Conservation (phyloP, 2,888 invertebrate species). For the Amblyjoppa fuscipennis region DNA sequence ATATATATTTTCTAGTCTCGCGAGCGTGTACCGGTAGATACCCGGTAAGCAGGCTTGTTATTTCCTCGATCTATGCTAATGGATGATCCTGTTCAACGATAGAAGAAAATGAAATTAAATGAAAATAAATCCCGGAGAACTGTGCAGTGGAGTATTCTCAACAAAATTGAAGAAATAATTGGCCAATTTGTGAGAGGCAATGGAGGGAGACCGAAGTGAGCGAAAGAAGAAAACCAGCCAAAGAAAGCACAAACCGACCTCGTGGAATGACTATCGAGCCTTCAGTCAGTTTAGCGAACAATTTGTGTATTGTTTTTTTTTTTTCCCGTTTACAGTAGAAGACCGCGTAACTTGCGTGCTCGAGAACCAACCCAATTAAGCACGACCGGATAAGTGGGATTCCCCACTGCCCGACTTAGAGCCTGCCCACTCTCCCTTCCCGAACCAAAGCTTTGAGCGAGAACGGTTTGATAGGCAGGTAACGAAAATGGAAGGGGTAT, state of each 20-base stretch:
- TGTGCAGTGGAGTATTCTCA: background rate
- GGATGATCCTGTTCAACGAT: constrained; percentile 12
- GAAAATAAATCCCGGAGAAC: background rate
- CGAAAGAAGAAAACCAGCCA: background rate
- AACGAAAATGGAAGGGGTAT: too few relatives aligned
- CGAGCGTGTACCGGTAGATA: background rate
- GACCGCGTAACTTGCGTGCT: background rate
- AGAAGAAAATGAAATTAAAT: background rate
- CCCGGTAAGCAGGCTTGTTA: constrained; percentile 18
- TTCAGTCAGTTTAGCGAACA: constrained; percentile 4
- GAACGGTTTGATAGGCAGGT: too few relatives aligned
- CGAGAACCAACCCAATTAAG: too few relatives aligned
- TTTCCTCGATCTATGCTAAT: constrained; percentile 22
- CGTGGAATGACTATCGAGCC: background rate
- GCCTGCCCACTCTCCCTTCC: too few relatives aligned
- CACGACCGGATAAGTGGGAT: too few relatives aligned
- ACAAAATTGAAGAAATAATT: constrained; percentile 48
- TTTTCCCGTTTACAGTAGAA: background rate
- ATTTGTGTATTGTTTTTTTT: background rate
- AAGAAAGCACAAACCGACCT: background rate
- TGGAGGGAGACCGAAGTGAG: background rate
- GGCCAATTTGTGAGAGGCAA: constrained; percentile 42
- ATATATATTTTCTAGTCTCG: background rate
- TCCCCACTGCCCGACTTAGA: too few relatives aligned
- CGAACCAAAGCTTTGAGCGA: too few relatives aligned